A percentile compares a stretch with the other conserved stretches of the same genome.
Conservation (phyloP, 2,113 vertebrate genomes). For the Oncorhynchus kisutch region DNA sequence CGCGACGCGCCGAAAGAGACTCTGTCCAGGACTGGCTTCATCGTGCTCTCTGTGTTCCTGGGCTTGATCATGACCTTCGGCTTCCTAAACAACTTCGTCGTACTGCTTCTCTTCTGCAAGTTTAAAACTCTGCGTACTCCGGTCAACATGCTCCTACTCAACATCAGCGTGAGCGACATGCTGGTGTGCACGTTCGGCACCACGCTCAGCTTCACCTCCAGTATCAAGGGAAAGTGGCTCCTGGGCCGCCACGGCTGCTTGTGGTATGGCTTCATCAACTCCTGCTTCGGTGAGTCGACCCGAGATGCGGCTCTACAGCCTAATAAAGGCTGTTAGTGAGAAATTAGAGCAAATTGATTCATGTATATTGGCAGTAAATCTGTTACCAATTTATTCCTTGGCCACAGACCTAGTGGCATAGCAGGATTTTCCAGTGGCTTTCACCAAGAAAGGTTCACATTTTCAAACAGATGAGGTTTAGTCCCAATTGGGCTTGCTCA, state of each 20-base stretch:
- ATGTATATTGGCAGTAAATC: too few relatives aligned
- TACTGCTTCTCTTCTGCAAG: slow-evolving; percentile 84
- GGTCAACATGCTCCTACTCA: slow-evolving; percentile 87
- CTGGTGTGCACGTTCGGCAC: slow-evolving; percentile 86
- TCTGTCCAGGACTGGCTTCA: slow-evolving; percentile 77
- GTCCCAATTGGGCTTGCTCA: too few relatives aligned
- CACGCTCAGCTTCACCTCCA: slow-evolving; percentile 85
- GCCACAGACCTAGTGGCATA: too few relatives aligned
- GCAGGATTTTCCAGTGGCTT: too few relatives aligned
- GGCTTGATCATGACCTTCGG: slow-evolving; percentile 86
- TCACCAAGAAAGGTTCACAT: too few relatives aligned
- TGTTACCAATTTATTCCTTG: too few relatives aligned
- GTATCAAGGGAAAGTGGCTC: slow-evolving; percentile 80
- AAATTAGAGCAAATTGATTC: too few relatives aligned
- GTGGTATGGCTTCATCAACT: slow-evolving; percentile 92
- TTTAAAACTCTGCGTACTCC: slow-evolving; percentile 86
- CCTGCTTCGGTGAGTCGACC: slow-evolving; percentile 84
- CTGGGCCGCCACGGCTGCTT: slow-evolving; percentile 80
- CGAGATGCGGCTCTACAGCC: background rate
- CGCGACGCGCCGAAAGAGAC: slow-evolving; percentile 45
- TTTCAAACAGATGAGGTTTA: too few relatives aligned
- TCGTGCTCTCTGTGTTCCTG: slow-evolving; percentile 81
- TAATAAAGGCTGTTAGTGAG: too few relatives aligned
- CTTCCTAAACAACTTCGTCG: slow-evolving; percentile 84
- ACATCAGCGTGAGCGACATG: slow-evolving; percentile 90